Conservation (phyloP, 2,797 vertebrate species). For the Ficedula albicollis region DNA sequence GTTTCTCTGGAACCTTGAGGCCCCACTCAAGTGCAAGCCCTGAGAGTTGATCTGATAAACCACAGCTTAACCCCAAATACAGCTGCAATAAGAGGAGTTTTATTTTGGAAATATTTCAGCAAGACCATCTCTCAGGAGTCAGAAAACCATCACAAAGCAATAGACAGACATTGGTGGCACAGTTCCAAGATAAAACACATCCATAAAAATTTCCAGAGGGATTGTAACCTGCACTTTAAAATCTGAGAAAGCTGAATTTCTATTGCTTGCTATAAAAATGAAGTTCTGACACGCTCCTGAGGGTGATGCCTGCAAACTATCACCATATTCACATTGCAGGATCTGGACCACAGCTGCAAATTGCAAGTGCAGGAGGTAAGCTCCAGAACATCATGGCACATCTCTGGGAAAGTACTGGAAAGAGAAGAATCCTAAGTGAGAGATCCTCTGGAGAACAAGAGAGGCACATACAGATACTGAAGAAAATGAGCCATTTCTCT, state of each 20-base stretch:
- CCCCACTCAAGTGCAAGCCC: neutral
- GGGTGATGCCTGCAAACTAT: neutral
- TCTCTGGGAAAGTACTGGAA: neutral
- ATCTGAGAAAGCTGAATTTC: neutral
- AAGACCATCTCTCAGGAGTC: neutral
- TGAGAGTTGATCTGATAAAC: slow-evolving; percentile 29
- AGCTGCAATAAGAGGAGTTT: neutral
- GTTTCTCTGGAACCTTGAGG: neutral
- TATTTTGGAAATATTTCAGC: slow-evolving; percentile 30
- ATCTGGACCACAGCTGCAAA: neutral
- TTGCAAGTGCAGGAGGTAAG: neutral
- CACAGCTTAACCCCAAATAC: neutral
- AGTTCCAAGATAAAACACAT: slow-evolving; percentile 20
- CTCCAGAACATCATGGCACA: neutral
- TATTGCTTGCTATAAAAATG: neutral
- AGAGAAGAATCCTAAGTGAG: neutral
- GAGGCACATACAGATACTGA: neutral
- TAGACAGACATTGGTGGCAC: neutral
- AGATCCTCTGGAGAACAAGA: neutral
- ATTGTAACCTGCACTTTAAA: neutral
- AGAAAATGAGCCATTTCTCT: neutral
- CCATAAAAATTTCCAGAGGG: neutral
- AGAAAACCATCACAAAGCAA: slow-evolving; percentile 3
- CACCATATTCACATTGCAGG: neutral
- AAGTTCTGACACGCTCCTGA: neutral